Conservation (phyloP, 2,113 vertebrate genomes). For the Lucifuga dentata region DNA sequence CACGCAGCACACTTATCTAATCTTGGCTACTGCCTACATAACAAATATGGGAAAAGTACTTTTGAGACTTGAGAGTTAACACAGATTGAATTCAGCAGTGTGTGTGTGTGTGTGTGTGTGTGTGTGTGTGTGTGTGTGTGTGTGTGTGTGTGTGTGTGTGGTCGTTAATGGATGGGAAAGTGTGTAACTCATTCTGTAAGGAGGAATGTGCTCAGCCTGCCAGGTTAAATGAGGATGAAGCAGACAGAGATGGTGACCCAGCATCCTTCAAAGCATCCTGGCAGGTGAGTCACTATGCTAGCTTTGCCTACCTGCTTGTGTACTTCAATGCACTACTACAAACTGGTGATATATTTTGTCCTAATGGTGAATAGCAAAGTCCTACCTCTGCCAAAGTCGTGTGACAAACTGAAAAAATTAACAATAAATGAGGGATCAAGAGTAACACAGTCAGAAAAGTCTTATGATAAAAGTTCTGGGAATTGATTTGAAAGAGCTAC, state of each 20-base stretch:
- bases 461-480: conserved; percentile 8
- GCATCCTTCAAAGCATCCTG: not conserved
- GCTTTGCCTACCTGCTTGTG: no score
- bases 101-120: conserved; percentile 42
- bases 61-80: conserved; percentile 44
- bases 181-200: conserved; percentile 15
- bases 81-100: conserved; percentile 41
- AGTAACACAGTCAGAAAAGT: not conserved
- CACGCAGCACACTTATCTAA: conserved; percentile 40
- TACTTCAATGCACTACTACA: no score
- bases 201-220: conserved; percentile 35
- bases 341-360: no score
- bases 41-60: conserved; percentile 39
- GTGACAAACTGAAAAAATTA: not conserved
- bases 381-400: not conserved
- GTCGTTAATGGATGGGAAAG: conserved; percentile 37
- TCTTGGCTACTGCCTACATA: conserved; percentile 42
- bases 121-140: no score
- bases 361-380: not conserved
- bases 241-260: conserved; percentile 8
- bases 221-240: conserved; percentile 32
- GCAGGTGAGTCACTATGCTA: no score
- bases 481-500: not conserved
- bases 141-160: no score
- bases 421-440: not conserved